Base-by-base conservation (phyloP, 2,888 invertebrate genomes). In the Rotaria macrura region DNA sequence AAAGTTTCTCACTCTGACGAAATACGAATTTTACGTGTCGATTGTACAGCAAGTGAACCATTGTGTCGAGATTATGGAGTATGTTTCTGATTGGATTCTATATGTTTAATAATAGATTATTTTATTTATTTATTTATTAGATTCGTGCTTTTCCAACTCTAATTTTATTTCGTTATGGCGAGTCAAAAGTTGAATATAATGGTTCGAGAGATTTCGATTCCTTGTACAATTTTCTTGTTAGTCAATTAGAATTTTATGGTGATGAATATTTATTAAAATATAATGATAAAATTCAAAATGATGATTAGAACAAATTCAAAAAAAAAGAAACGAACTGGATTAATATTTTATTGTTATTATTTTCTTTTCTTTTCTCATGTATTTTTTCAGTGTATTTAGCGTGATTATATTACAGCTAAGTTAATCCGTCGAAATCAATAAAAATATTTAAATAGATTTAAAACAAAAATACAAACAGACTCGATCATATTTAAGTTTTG, bases 31-130 rank as follows among this genome's bases (percentile, higher is more conserved):
- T 40, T 25, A 25, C 38, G 43, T 23, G 74, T 79, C 0, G 74
- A 79, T 43, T 79, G 74, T 79, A 79, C 74, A 40, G 74, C 74
- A 79, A 79, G 43, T 79, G 74, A 79, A 79, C 25, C 25, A 4
- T 79, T 79, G 25, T 79, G 74, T 79, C 40, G 43, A 43, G 74
- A 79, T 79, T n/a, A 79, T 79, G 74, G 74, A 79, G 74, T 79
- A 43, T 40, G 43, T 79, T 20, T 43, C 12, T 9, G 23, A 10
- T 49, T 14, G 14, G 14, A 49, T 17, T 49, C 49, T 49, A 12
- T 14, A n/a, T n/a, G n/a, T 47, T 47, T 49, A 49, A 49, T n/a
- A n/a, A 12, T 49, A 49, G 17, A 14, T 14, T 17, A 49, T 49
- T 49, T 17, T 49, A 49, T 17, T 12, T 49, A 43, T 43, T 7